Base-by-base conservation (phyloP, 2,888 invertebrate genomes). In the Drosophila peninsularis region DNA sequence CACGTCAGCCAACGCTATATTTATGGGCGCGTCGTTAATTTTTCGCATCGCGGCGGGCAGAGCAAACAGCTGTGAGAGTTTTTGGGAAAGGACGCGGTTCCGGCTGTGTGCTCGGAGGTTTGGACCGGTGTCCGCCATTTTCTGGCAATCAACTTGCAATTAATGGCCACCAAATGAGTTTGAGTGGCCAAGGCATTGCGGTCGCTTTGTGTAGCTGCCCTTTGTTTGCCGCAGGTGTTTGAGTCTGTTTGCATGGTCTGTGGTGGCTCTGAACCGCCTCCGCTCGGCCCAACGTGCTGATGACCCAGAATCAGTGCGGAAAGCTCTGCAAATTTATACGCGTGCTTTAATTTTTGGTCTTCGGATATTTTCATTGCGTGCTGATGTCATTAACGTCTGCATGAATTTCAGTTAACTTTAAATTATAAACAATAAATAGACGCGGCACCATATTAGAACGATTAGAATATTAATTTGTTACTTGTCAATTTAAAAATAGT, bases 91-190 rank as follows among this genome's bases (percentile, higher is more conserved):
- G 21, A 55, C 27, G 21, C 56, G 42, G 17, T 39, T 49, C 36
- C 45, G 49, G 42, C 61, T 27, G 21, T 30, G 19, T 21, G 56
- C 41, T 30, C 27, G n/a, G 14, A 19, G 49, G 21, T 17, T 32
- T 45, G 49, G 14, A 39, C 45, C 53, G 44, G 42, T 53, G 56
- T 52, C 55, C 63, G 71, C 69, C 78, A 77, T 70, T 81, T 82
- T 82, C 74, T 71, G 82, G 74, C 88, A 71, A 84, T 82, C 87
- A 84, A 89, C 67, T 87, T 69, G 60, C 82, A 71, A 76, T 79
- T 84, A 84, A 89, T 77, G 85, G 62, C 57, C 66, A 39, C 63
- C 69, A 69, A 83, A 78, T 80, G 73, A 73, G 79, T 72, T 82
- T 73, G 53, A 63, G 67, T 80, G 78, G 66, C 45, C 55, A 27